Conservation (phyloP, 2,888 invertebrate genomes). For the Oxyteleia sp. region DNA sequence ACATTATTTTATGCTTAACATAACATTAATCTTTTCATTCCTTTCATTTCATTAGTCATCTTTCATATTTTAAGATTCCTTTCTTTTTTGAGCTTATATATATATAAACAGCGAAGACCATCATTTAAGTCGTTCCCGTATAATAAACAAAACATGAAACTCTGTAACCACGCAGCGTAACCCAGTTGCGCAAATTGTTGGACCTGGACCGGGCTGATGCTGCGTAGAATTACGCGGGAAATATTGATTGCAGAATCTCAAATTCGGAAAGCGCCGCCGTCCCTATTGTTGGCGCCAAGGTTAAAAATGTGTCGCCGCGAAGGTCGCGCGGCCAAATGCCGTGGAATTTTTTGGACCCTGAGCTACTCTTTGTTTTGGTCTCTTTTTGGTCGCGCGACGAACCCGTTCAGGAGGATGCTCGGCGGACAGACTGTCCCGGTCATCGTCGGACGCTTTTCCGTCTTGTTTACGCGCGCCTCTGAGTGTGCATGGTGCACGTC, state of each 20-base stretch:
- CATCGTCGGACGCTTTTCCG: constrained; percentile 33
- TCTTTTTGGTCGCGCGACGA: constrained; percentile 5
- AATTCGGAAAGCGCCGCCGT: constrained; percentile 36
- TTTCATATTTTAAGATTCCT: no score
- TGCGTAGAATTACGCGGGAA: constrained; percentile 72
- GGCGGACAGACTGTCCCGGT: neutral
- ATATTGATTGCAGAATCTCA: constrained; percentile 58
- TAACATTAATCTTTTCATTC: no score
- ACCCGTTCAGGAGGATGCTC: neutral
- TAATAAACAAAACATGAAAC: neutral
- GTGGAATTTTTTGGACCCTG: neutral
- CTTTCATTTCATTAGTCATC: no score
- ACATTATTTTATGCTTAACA: no score
- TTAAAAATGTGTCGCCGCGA: constrained; percentile 10
- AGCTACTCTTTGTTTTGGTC: neutral
- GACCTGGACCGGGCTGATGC: constrained; percentile 65
- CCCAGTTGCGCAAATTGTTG: constrained; percentile 57
- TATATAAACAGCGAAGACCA: no score
- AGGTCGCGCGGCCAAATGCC: constrained; percentile 31
- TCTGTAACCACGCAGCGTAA: no score
- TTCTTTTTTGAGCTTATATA: no score
- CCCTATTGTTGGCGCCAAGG: constrained; percentile 29
- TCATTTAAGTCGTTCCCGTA: neutral
- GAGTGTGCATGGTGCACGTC: constrained; percentile 25
- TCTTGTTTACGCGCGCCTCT: constrained; percentile 51